A percentile compares a stretch with the other conserved stretches of the same genome.
Evolutionary conservation across 2,888 invertebrate species (phyloP).

Genomic region (Drosophila fulvimacula): DNA sequence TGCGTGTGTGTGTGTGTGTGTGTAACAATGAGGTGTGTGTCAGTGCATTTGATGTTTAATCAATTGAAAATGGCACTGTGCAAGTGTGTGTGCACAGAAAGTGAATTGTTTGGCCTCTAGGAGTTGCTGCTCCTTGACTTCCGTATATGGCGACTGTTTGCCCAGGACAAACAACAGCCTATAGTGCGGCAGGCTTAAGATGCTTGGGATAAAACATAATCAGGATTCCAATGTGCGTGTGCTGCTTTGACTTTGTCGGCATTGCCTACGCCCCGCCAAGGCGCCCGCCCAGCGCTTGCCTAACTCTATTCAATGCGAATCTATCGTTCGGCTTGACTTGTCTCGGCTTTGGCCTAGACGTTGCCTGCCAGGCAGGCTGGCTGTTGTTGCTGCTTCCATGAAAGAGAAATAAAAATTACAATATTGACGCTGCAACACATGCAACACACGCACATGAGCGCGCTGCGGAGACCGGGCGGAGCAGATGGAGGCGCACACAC

Average conservation of each 20-base stretch:
- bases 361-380: constrained; percentile 11
- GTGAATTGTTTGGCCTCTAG: constrained; percentile 51
- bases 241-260: constrained; percentile 66
- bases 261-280: constrained; percentile 8
- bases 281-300: background rate
- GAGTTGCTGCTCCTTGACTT: constrained; percentile 46
- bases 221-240: constrained; percentile 78
- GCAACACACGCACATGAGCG: constrained; percentile 38
- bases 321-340: constrained; percentile 56
- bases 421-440: constrained; percentile 68
- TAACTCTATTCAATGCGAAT: constrained; percentile 51
- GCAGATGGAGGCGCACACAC: constrained; percentile 14
- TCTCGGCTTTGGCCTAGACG: constrained; percentile 33
- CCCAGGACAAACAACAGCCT: constrained; percentile 62
- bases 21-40: constrained; percentile 39
- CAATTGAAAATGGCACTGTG: constrained; percentile 61
- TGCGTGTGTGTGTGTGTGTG: constrained; percentile 26
- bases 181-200: constrained; percentile 62
- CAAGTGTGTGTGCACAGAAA: constrained; percentile 23
- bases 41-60: constrained; percentile 73
- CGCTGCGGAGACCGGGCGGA: constrained; percentile 8
- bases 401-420: constrained; percentile 78
- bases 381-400: constrained; percentile 58
- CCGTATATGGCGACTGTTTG: constrained; percentile 70
- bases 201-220: constrained; percentile 71